phyloP scores from a whole-genome alignment of 2,797 vertebrate genomes.

The Octomys mimax region DNA sequence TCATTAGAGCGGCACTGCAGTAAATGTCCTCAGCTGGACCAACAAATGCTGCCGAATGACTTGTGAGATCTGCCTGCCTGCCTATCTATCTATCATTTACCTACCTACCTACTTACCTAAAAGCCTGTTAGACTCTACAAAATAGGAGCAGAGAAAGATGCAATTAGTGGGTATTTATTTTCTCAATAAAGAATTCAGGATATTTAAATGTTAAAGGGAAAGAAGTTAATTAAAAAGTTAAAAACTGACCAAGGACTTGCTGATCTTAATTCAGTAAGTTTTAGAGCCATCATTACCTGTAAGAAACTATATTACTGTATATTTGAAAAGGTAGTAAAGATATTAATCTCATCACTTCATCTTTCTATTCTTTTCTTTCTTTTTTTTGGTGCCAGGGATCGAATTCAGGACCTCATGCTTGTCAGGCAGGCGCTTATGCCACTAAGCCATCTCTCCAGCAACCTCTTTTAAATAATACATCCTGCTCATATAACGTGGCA shows the following conservation, averaged over 20 bases:
- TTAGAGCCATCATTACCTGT: not conserved
- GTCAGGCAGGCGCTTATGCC: too few relatives aligned
- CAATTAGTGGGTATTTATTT: not conserved
- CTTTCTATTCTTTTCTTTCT: not conserved
- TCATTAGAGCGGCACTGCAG: slow-evolving; percentile 29
- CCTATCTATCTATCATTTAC: not conserved
- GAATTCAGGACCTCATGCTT: too few relatives aligned
- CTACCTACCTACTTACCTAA: not conserved
- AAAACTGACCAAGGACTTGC: not conserved
- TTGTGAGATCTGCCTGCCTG: too few relatives aligned
- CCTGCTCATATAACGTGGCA: not conserved
- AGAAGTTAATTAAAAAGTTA: not conserved
- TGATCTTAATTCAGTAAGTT: not conserved
- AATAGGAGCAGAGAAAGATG: not conserved
- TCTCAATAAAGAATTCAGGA: not conserved
- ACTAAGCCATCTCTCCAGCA: too few relatives aligned
- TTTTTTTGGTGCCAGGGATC: too few relatives aligned
- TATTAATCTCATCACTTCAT: not conserved
- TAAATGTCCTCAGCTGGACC: not conserved
- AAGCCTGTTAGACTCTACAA: not conserved
- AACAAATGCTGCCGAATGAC: not conserved
- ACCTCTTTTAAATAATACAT: not conserved
- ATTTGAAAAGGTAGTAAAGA: slow-evolving; percentile 9
- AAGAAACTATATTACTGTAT: not conserved
- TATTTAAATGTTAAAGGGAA: slow-evolving; percentile 5